These are phyloP conservation scores for Cheirogaleus major DNA, from an alignment of 2,797 vertebrate genomes.

Conservation along the genomic window DNA sequence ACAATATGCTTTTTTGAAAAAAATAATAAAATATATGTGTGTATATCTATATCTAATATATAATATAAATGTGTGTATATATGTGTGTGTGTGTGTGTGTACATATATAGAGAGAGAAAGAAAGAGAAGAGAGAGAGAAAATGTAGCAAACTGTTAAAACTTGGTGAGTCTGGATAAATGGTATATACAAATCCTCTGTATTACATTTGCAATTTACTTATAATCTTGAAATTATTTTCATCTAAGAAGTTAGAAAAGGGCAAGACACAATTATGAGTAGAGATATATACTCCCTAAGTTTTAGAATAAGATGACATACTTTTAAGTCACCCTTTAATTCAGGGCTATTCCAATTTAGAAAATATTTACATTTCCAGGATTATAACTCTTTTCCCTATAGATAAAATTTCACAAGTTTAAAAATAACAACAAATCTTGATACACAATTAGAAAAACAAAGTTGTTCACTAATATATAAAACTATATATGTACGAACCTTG, in stretches of 20 bases:
- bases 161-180: neutral
- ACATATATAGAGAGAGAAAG: neutral
- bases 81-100: neutral
- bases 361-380: neutral
- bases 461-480: no score
- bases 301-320: neutral
- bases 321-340: neutral
- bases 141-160: no score
- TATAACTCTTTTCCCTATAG: neutral
- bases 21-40: neutral
- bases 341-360: neutral
- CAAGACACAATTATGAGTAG: neutral
- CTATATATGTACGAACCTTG: neutral
- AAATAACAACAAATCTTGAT: neutral
- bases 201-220: neutral
- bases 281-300: neutral
- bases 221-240: neutral
- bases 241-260: neutral
- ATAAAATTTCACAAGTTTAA: neutral
- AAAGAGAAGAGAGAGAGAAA: neutral
- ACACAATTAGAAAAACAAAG: neutral
- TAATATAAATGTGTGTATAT: neutral
- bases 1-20: neutral
- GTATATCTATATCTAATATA: neutral
- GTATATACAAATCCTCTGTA: neutral